Evolutionary conservation across 1,140 invertebrate species (phyloP), one percentile per base, ranked within the genome.

Genomic region (Propsilocerus akamusi): DNA sequence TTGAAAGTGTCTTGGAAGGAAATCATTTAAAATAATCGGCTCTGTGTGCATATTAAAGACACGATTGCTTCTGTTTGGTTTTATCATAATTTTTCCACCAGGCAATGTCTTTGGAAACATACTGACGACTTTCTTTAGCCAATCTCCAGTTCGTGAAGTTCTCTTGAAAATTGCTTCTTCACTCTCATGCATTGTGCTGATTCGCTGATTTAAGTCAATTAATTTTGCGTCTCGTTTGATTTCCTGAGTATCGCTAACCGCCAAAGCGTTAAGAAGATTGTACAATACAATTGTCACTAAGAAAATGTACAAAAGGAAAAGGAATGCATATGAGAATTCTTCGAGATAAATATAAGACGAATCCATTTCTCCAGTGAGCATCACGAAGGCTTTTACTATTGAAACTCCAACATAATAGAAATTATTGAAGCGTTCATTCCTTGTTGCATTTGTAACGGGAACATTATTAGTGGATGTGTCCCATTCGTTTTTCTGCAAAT

Each of bases 361-460:
- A 54, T 88, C 83, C 54, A 86, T 83, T 63, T 88, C 84, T 8
- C 85, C 85, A 0, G 83, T 86, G 20, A 87, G 68, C 84, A 88
- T 88, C 1, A 86, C 78, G 17, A 85, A 76, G 0, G 83, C 86
- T 66, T 86, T 86, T 52, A 86, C 82, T 4, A 86, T 56, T 0
- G 82, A 78, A 17, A 71, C 64, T 8, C 73, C 76, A 4, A 77
- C 76, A 62, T 76, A 69, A 2, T 65, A 63, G 51, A 86, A 84
- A 50, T 76, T 78, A 22, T 70, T 65, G 25, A 74, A 67, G 6
- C 62, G 1, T 59, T 62, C 6, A 74, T 65, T 48, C 73, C 66
- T 41, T 70, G 65, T 51, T 68, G 66, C 4, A 68, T 56, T 0
- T 8, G 32, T 41, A 46, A 47, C 61, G 37, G 56, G 54, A 3